Evolutionary conservation across 1,140 invertebrate genomes (phyloP).

Genomic region (Drosophila sechellia): DNA sequence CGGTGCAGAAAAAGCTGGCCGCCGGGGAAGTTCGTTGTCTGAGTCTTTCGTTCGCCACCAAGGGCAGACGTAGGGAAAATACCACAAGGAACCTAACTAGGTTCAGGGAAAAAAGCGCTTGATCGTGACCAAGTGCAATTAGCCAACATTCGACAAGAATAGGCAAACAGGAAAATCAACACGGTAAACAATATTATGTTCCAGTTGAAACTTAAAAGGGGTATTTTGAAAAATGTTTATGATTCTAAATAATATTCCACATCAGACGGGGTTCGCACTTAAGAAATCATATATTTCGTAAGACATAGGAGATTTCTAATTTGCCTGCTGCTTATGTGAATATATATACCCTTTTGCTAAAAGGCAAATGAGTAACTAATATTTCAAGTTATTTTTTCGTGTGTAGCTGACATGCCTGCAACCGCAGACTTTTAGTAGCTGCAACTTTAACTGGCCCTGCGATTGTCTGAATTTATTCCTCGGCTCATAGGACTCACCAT

Average conservation of each 20-base stretch:
- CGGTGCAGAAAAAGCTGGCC: slow-evolving; percentile 30
- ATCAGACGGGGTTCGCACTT: too few relatives aligned
- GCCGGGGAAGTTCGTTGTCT: slow-evolving; percentile 63
- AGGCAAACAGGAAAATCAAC: slow-evolving; percentile 19
- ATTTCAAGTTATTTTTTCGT: neutral
- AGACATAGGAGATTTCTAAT: too few relatives aligned
- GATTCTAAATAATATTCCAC: neutral
- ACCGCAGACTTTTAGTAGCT: slow-evolving; percentile 26
- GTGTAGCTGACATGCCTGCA: neutral
- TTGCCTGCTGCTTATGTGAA: too few relatives aligned
- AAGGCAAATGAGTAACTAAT: too few relatives aligned
- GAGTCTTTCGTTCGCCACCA: slow-evolving; percentile 73
- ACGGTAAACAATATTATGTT: slow-evolving; percentile 18
- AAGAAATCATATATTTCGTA: too few relatives aligned
- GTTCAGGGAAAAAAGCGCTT: slow-evolving; percentile 46
- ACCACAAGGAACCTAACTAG: slow-evolving; percentile 45
- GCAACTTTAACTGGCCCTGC: slow-evolving; percentile 35
- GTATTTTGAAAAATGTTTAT: neutral
- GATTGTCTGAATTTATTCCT: slow-evolving; percentile 29
- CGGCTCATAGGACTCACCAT: slow-evolving; percentile 69
- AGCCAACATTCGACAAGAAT: slow-evolving; percentile 47
- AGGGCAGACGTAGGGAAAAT: slow-evolving; percentile 62
- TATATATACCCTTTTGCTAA: too few relatives aligned
- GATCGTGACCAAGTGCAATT: slow-evolving; percentile 81
- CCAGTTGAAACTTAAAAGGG: too few relatives aligned